Percentiles rank a stretch among this genome's conserved stretches.
Conservation (phyloP, 2,888 invertebrate species). For the Trichogramma dendrolimi region DNA sequence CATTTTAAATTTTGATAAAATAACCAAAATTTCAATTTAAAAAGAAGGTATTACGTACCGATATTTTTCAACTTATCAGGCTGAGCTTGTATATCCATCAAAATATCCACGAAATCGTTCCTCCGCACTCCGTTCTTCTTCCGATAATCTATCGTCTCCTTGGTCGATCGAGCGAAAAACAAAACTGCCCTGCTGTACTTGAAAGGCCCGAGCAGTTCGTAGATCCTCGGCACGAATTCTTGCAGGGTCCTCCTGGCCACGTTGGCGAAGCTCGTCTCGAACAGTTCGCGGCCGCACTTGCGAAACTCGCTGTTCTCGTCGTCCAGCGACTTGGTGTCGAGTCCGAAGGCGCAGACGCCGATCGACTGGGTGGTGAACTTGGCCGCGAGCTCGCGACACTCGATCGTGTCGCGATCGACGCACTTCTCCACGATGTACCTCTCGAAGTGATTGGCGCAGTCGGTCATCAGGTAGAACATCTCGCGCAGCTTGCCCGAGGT, state of each 20-base stretch:
- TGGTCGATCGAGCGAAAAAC: conserved; percentile 40
- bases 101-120: conserved; percentile 49
- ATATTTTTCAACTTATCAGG: conserved; percentile 5
- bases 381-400: conserved; percentile 43
- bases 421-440: conserved; percentile 42
- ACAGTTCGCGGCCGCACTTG: conserved; percentile 39
- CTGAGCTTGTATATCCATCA: conserved; percentile 40
- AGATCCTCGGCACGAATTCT: neutral
- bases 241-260: neutral
- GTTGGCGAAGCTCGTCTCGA: conserved; percentile 21
- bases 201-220: conserved; percentile 11
- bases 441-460: conserved; percentile 49
- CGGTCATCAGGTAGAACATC: conserved; percentile 52
- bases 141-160: conserved; percentile 41
- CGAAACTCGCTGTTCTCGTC: conserved; percentile 47
- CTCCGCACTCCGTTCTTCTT: conserved; percentile 42
- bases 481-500: conserved; percentile 55
- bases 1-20: no score
- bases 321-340: conserved; percentile 47
- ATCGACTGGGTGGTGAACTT: conserved; percentile 53
- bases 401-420: conserved; percentile 29
- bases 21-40: neutral
- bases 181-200: conserved; percentile 29
- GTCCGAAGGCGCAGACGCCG: conserved; percentile 51
- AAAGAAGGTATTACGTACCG: conserved; percentile 5